Evolutionary conservation across 2,113 vertebrate genomes (phyloP).

Genomic region (Pelecanus crispus): DNA sequence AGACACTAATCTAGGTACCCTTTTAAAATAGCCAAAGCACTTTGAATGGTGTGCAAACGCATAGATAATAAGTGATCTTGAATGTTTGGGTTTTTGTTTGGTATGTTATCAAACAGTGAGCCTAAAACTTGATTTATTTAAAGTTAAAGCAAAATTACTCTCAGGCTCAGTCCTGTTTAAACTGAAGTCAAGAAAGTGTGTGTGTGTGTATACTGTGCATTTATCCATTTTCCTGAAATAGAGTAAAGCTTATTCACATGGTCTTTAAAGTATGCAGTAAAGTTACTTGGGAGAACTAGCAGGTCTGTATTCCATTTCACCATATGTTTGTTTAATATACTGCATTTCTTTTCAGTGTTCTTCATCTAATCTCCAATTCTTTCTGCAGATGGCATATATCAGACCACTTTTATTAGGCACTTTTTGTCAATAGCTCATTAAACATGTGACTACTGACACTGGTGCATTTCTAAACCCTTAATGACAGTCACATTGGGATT

Average conservation of each 20-base stretch:
- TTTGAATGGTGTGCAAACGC: neutral
- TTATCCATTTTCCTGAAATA: neutral
- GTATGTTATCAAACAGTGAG: neutral
- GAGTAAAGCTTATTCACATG: neutral
- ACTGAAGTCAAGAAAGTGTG: neutral
- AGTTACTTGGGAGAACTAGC: neutral
- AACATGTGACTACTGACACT: constrained; percentile 5
- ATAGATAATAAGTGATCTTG: neutral
- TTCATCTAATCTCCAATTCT: neutral
- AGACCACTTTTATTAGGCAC: neutral
- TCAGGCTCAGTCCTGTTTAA: neutral
- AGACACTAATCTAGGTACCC: neutral
- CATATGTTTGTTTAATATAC: neutral
- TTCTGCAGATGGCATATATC: neutral
- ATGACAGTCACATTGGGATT: constrained; percentile 50
- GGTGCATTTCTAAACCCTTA: constrained; percentile 13
- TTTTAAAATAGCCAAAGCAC: neutral
- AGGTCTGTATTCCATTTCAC: neutral
- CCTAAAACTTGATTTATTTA: neutral
- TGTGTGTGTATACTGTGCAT: neutral
- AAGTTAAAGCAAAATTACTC: neutral
- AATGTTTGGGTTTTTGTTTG: neutral
- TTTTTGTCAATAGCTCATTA: neutral
- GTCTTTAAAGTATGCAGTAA: neutral
- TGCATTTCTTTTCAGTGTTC: neutral